Evolutionary conservation across 2,113 vertebrate genomes (phyloP).

Genomic region (Phycodurus eques): DNA sequence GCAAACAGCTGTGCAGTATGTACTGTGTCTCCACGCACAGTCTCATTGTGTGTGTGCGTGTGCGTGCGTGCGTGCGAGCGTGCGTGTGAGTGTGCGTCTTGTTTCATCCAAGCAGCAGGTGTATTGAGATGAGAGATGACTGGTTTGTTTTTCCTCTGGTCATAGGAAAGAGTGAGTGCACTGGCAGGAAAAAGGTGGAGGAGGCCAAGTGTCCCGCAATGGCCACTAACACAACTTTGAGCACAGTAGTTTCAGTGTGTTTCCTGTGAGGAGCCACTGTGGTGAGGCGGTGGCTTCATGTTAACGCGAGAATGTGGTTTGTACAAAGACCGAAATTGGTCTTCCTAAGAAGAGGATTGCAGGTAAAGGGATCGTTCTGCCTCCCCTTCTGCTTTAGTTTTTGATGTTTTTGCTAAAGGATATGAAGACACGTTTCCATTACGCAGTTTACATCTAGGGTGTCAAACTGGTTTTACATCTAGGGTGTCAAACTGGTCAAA

Average conservation of each 20-base stretch:
- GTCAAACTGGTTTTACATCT: no score
- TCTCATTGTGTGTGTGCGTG: constrained; percentile 31
- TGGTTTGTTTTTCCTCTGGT: constrained; percentile 56
- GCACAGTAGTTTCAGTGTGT: constrained; percentile 33
- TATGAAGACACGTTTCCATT: background rate
- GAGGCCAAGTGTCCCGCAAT: constrained; percentile 52
- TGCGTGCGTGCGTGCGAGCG: background rate
- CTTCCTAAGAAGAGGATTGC: background rate
- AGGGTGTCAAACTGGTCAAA: no score
- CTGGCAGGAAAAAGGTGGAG: constrained; percentile 59
- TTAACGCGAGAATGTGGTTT: constrained; percentile 24
- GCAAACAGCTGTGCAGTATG: constrained; percentile 5
- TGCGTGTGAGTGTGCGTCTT: constrained; percentile 4
- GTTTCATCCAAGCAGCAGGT: constrained; percentile 42
- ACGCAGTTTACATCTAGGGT: no score
- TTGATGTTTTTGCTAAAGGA: background rate
- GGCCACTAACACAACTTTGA: constrained; percentile 42
- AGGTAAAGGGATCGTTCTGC: background rate
- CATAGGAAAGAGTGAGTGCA: constrained; percentile 64
- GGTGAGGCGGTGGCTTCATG: constrained; percentile 28
- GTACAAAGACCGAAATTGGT: constrained; percentile 4
- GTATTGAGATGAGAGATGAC: constrained; percentile 55
- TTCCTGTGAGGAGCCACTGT: constrained; percentile 44
- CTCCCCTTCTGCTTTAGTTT: background rate
- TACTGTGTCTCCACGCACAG: constrained; percentile 33